These are phyloP conservation scores for Poecilia picta DNA, from an alignment of 2,797 vertebrate genomes.

Conservation along the genomic window DNA sequence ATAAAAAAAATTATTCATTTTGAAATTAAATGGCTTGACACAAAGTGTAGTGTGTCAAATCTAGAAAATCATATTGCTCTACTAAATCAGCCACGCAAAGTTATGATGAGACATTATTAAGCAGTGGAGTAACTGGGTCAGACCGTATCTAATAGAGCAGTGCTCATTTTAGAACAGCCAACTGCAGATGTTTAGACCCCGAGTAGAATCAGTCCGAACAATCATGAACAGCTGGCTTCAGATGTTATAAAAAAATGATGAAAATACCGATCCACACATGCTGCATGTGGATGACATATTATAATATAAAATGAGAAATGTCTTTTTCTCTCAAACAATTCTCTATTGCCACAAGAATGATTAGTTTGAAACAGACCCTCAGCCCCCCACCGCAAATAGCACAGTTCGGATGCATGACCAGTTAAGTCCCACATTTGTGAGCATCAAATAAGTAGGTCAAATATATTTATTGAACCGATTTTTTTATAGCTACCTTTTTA, in stretches of 20 bases:
- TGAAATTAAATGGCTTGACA: conserved; percentile 2
- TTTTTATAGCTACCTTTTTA: conserved; percentile 5
- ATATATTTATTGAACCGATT: conserved; percentile 32
- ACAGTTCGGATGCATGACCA: conserved; percentile 13
- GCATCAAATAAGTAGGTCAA: conserved; percentile 28
- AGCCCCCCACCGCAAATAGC: not conserved
- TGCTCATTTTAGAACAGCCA: conserved; percentile 49
- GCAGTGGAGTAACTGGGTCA: conserved; percentile 64
- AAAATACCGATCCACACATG: conserved; percentile 32
- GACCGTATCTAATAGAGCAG: conserved; percentile 46
- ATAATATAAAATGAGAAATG: not conserved
- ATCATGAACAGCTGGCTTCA: conserved; percentile 53
- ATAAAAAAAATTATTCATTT: not conserved
- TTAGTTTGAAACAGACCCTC: not conserved
- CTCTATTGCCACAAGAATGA: conserved; percentile 20
- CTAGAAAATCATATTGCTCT: conserved; percentile 19
- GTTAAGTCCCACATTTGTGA: conserved; percentile 20
- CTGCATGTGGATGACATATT: conserved; percentile 3
- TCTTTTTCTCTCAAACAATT: not conserved
- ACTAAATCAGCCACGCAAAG: conserved; percentile 20
- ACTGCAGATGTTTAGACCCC: conserved; percentile 71
- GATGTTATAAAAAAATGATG: conserved; percentile 48
- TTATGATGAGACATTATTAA: conserved; percentile 27
- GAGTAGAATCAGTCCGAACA: conserved; percentile 48
- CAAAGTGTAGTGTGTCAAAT: not conserved